Percentiles rank a stretch among this genome's conserved stretches.
These are phyloP conservation scores for Miichthys miiuy DNA, from an alignment of 2,797 vertebrate genomes.

Conservation along the genomic window DNA sequence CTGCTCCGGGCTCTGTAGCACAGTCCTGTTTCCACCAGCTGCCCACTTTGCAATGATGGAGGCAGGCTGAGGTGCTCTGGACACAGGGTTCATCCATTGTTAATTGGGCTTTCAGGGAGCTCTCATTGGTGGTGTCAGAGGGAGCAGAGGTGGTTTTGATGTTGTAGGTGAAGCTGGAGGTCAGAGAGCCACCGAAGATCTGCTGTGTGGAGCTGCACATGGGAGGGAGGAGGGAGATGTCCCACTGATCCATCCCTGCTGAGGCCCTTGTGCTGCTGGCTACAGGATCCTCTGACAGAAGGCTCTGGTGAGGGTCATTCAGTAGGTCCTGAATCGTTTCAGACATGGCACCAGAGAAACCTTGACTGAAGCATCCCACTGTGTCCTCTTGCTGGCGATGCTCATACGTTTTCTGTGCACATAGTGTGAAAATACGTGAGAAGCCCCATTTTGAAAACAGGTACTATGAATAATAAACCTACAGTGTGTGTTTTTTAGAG, in stretches of 20 bases:
- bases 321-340: slow-evolving; percentile 41
- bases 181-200: slow-evolving; percentile 15
- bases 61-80: slow-evolving; percentile 28
- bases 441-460: not conserved
- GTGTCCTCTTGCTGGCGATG: slow-evolving; percentile 24
- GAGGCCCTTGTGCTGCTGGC: not conserved
- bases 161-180: not conserved
- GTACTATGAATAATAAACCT: not conserved
- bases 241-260: slow-evolving; percentile 9
- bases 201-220: slow-evolving; percentile 14
- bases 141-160: slow-evolving; percentile 30
- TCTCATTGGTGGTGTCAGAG: slow-evolving; percentile 21
- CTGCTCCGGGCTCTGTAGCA: slow-evolving; percentile 36
- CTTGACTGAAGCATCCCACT: slow-evolving; percentile 11
- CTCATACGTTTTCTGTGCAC: slow-evolving; percentile 46
- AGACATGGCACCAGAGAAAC: slow-evolving; percentile 36
- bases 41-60: slow-evolving; percentile 42
- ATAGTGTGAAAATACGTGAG: slow-evolving; percentile 13
- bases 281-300: slow-evolving; percentile 24
- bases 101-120: slow-evolving; percentile 1
- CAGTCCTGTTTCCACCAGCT: slow-evolving; percentile 60
- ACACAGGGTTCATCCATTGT: slow-evolving; percentile 29
- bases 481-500: not conserved
- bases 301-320: slow-evolving; percentile 40
- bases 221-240: slow-evolving; percentile 20